Conservation (phyloP, 2,113 vertebrate genomes). For the Cettia cetti region DNA sequence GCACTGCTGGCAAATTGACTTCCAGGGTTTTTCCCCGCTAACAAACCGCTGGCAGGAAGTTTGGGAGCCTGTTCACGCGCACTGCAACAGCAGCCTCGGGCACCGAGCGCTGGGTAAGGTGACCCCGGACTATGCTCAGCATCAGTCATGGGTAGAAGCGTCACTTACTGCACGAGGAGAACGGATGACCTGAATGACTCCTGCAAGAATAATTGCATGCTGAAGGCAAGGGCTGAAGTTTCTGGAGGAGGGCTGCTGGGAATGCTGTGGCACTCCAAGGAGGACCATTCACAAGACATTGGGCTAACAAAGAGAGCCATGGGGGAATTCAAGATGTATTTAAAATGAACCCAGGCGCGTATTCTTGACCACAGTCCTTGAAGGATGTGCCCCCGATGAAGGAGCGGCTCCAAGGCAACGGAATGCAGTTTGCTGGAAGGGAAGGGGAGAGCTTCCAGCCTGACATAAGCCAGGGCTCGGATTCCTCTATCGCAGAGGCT, state of each 20-base stretch:
- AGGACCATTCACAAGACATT: fast-evolving
- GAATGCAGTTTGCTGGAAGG: background rate
- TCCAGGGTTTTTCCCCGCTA: background rate
- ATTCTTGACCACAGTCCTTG: background rate
- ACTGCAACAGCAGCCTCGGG: background rate
- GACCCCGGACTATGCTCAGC: background rate
- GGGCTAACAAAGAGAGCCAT: background rate
- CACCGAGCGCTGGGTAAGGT: background rate
- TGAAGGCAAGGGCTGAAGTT: background rate
- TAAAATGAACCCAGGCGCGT: background rate
- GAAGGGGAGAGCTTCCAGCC: constrained; percentile 3
- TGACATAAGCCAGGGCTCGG: constrained; percentile 37
- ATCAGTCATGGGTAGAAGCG: background rate
- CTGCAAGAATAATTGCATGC: background rate
- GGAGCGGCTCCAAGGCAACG: background rate
- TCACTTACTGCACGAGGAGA: background rate
- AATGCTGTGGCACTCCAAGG: background rate
- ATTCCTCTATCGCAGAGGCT: background rate
- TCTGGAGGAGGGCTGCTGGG: background rate
- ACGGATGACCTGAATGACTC: background rate
- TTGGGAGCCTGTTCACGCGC: background rate
- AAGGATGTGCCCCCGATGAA: background rate
- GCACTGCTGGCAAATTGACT: background rate
- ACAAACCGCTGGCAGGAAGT: background rate
- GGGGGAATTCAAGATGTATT: background rate